Percentiles rank a stretch among this genome's conserved stretches.
phyloP scores from a whole-genome alignment of 2,797 vertebrate species.

The Prionace glauca region DNA sequence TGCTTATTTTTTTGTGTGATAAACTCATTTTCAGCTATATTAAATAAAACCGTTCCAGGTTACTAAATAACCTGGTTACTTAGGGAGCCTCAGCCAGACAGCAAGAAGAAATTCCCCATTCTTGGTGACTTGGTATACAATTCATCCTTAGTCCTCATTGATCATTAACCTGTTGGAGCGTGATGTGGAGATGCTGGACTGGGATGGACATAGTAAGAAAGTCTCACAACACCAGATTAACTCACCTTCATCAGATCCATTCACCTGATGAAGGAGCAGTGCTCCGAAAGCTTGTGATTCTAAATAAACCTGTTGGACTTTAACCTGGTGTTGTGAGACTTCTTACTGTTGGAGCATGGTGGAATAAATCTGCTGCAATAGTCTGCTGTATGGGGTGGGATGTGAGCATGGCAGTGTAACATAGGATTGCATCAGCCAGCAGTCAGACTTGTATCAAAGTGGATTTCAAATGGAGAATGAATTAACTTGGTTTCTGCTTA shows the following conservation, averaged over 20 bases:
- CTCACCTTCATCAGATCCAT: too few species aligned
- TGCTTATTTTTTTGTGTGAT: too few species aligned
- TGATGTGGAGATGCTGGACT: neutral
- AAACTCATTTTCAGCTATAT: too few species aligned
- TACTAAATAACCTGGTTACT: too few species aligned
- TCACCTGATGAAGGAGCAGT: too few species aligned
- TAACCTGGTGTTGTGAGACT: too few species aligned
- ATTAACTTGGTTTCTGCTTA: neutral
- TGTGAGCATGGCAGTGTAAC: neutral
- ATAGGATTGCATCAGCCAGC: neutral
- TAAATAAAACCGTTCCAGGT: too few species aligned
- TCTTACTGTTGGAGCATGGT: neutral
- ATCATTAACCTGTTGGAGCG: neutral
- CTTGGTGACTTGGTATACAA: neutral
- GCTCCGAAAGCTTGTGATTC: too few species aligned
- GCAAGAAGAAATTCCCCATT: neutral
- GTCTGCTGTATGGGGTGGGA: neutral
- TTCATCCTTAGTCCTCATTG: neutral
- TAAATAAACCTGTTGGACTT: too few species aligned
- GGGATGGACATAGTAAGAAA: too few species aligned
- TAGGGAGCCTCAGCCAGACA: neutral
- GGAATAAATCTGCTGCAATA: neutral
- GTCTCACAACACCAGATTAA: too few species aligned
- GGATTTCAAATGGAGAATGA: constrained; percentile 1
- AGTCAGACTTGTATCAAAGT: neutral